Evolutionary conservation across 2,797 vertebrate genomes (phyloP).

Genomic region (Gymnothorax javanicus): DNA sequence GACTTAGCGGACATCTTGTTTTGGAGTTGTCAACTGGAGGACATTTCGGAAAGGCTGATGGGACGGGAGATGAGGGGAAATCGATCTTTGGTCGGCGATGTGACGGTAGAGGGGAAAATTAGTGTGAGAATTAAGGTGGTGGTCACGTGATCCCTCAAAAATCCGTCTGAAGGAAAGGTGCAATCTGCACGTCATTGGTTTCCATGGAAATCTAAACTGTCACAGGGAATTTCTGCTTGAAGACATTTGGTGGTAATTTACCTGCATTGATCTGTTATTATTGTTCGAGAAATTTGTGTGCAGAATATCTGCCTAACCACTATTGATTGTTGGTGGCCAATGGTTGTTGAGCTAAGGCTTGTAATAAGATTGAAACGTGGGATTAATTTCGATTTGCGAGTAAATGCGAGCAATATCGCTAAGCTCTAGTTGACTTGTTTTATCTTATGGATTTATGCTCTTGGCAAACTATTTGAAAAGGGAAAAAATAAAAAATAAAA

Average conservation of each 20-base stretch:
- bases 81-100: background rate
- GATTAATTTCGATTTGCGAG: background rate
- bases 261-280: background rate
- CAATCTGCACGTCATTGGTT: background rate
- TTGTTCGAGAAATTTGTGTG: background rate
- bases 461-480: background rate
- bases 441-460: background rate
- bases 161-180: background rate
- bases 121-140: too few relatives aligned
- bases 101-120: background rate
- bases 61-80: background rate
- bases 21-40: background rate
- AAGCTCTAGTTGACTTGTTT: too few relatives aligned
- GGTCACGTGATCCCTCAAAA: background rate
- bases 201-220: background rate
- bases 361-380: background rate
- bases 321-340: background rate
- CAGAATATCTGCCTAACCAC: background rate
- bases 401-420: background rate
- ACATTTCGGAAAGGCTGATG: background rate
- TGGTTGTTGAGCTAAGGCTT: background rate
- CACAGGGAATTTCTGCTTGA: background rate
- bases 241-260: background rate
- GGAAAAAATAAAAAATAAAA: background rate
- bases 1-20: background rate